phyloP scores from a whole-genome alignment of 37 sponge, comb jelly and placozoan genomes.

The Beroe ovata region DNA sequence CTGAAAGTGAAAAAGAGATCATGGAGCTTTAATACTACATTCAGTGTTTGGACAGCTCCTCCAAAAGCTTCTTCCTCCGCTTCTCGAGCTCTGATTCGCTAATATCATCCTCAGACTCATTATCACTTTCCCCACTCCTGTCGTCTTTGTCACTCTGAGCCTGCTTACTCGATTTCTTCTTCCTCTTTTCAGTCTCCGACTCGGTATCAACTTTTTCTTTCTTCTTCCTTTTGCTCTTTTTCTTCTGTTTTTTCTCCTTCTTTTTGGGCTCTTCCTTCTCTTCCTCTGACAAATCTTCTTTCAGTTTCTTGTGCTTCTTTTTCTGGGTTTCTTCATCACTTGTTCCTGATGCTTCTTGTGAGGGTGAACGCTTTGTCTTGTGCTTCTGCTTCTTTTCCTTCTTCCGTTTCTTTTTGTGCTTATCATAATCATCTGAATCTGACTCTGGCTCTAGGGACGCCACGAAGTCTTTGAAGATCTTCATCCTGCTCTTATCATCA shows the following conservation, averaged over 20 bases:
- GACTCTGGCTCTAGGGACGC: slow-evolving; percentile 30
- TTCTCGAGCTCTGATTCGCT: slow-evolving; percentile 53
- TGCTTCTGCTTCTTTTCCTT: slow-evolving; percentile 63
- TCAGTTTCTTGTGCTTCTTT: neutral
- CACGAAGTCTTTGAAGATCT: slow-evolving; percentile 29
- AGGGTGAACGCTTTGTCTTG: slow-evolving; percentile 34
- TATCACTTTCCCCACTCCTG: slow-evolving; percentile 17
- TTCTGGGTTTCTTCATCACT: slow-evolving; percentile 47
- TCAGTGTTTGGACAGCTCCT: slow-evolving; percentile 60
- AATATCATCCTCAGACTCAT: slow-evolving; percentile 48
- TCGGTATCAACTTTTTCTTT: slow-evolving; percentile 12
- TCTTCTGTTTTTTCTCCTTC: slow-evolving; percentile 67
- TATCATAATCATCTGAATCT: slow-evolving; percentile 27
- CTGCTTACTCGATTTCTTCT: neutral
- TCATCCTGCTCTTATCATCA: slow-evolving; percentile 72
- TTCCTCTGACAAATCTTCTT: slow-evolving; percentile 51
- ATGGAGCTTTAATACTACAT: neutral
- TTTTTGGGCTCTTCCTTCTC: slow-evolving; percentile 66
- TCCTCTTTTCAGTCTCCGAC: slow-evolving; percentile 40
- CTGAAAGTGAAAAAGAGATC: too few species aligned
- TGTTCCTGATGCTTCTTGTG: neutral
- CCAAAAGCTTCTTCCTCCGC: slow-evolving; percentile 36
- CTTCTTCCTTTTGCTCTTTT: slow-evolving; percentile 71
- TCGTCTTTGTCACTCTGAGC: slow-evolving; percentile 3
- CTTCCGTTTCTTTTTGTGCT: slow-evolving; percentile 13